These are phyloP conservation scores for Chascanopsetta lugubris DNA, from an alignment of 2,113 vertebrate species.

Conservation along the genomic window DNA sequence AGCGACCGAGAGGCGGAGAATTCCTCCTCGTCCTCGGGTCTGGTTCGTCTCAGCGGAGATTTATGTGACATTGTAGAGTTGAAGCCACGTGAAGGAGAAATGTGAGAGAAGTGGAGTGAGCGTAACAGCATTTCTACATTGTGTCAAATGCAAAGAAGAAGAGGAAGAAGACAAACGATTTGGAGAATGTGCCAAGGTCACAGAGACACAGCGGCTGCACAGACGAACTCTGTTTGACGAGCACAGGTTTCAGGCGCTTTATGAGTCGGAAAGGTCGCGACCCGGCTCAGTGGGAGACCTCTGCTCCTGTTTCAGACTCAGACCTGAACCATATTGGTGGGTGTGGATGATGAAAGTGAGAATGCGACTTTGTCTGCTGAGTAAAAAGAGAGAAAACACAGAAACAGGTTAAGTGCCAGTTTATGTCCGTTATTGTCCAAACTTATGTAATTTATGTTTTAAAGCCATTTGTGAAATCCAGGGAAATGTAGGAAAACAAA, in stretches of 20 bases:
- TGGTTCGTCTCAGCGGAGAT: constrained; percentile 27
- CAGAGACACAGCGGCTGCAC: constrained; percentile 55
- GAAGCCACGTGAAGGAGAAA: constrained; percentile 41
- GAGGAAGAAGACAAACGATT: no score
- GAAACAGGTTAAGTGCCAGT: no score
- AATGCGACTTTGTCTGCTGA: no score
- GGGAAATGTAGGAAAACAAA: no score
- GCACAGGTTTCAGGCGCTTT: constrained; percentile 52
- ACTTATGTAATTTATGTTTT: no score
- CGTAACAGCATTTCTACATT: constrained; percentile 19
- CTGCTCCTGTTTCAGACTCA: constrained; percentile 31
- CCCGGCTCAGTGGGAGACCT: constrained; percentile 7
- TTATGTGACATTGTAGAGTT: constrained; percentile 4
- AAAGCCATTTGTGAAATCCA: no score
- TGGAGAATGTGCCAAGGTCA: constrained; percentile 37
- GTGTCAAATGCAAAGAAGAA: constrained; percentile 30
- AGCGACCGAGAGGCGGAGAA: not conserved
- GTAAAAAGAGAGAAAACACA: no score
- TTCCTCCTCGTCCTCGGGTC: not conserved
- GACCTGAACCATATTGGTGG: constrained; percentile 1
- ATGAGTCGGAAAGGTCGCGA: constrained; percentile 29
- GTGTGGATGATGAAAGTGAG: not conserved
- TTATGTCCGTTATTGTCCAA: no score
- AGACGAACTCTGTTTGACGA: constrained; percentile 44
- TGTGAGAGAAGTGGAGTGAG: constrained; percentile 7